Conservation (phyloP, 2,888 invertebrate species). For the Folsomia manolachei region DNA sequence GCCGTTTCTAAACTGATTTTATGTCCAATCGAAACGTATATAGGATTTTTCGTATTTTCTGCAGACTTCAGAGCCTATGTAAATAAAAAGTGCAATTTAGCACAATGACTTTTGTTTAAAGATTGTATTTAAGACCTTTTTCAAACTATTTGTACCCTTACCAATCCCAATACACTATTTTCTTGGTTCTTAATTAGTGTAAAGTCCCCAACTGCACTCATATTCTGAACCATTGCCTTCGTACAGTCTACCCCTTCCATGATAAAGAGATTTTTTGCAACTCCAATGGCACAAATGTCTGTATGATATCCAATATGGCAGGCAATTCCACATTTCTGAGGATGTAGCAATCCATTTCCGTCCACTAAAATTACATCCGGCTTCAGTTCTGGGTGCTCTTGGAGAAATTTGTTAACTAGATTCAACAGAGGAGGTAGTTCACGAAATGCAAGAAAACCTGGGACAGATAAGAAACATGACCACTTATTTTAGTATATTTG, state of each 20-base stretch:
- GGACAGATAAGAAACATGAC: no score
- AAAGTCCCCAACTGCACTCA: constrained; percentile 40
- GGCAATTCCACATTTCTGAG: constrained; percentile 55
- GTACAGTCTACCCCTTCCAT: constrained; percentile 52
- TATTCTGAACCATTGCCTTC: constrained; percentile 28
- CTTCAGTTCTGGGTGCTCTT: constrained; percentile 51
- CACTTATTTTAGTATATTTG: not conserved
- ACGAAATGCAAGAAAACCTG: constrained; percentile 56
- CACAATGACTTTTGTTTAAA: not conserved
- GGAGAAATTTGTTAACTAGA: constrained; percentile 49
- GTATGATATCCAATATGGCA: constrained; percentile 55
- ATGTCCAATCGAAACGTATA: constrained; percentile 54
- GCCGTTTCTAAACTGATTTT: constrained; percentile 53
- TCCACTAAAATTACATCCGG: constrained; percentile 56
- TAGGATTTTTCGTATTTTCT: constrained; percentile 49
- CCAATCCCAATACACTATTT: constrained; percentile 44
- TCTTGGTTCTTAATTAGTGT: constrained; percentile 27
- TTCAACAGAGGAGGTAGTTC: constrained; percentile 53
- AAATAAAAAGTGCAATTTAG: not conserved
- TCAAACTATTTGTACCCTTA: constrained; percentile 24
- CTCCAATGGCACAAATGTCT: constrained; percentile 54
- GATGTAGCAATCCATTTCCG: constrained; percentile 56
- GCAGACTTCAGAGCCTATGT: constrained; percentile 48
- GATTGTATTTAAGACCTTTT: not conserved
- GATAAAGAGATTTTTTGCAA: constrained; percentile 55